A percentile compares a stretch with the other conserved stretches of the same genome.
Conservation (phyloP, 2,888 invertebrate species). For the Lapara coniferarum region DNA sequence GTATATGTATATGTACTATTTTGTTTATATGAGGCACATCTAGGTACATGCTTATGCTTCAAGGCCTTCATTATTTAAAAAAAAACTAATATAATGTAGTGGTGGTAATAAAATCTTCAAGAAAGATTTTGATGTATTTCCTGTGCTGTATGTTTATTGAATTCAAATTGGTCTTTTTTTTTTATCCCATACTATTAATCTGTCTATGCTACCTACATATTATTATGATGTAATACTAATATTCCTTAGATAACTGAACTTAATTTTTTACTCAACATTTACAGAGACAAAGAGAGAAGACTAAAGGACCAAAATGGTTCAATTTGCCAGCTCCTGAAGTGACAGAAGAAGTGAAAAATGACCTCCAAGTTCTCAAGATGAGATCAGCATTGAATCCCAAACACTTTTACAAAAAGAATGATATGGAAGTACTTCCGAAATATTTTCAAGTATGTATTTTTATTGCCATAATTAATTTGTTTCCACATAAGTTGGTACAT, state of each 20-base stretch:
- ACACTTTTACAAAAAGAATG: conserved; percentile 97
- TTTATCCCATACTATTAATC: too few species aligned
- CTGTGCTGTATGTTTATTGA: too few species aligned
- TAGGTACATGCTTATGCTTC: too few species aligned
- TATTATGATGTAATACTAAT: too few species aligned
- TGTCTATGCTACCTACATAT: too few species aligned
- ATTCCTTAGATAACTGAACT: too few species aligned
- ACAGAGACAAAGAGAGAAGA: conserved; percentile 89
- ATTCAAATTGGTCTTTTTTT: not conserved
- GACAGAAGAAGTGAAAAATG: conserved; percentile 93
- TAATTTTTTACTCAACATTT: conserved; percentile 32
- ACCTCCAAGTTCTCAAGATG: conserved; percentile 96
- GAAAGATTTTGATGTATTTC: too few species aligned
- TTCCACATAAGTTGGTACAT: too few species aligned
- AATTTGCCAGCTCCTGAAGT: conserved; percentile 94
- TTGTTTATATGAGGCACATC: not conserved
- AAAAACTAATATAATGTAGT: too few species aligned
- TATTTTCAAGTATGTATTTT: conserved; percentile 90
- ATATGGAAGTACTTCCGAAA: conserved; percentile 93
- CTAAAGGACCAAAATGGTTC: conserved; percentile 95
- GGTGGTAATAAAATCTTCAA: too few species aligned
- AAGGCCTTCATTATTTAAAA: too few species aligned
- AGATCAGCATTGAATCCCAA: conserved; percentile 95
- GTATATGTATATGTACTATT: too few species aligned
- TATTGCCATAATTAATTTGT: not conserved